Base-by-base conservation (phyloP, 2,113 vertebrate genomes). In the Chiloscyllium plagiosum region DNA sequence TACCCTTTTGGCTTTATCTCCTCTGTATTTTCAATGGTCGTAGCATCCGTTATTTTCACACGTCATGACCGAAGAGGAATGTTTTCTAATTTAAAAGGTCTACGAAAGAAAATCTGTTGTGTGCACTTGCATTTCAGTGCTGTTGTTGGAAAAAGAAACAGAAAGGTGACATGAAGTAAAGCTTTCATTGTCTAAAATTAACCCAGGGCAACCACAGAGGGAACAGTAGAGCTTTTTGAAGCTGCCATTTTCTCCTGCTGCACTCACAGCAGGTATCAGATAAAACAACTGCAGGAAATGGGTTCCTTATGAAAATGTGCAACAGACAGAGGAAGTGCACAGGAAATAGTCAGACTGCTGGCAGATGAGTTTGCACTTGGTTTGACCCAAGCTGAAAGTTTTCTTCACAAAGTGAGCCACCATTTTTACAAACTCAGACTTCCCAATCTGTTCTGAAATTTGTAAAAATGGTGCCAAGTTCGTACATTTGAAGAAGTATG, bases 281-380 rank as follows among this genome's bases (percentile, higher is more conserved):
- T 52, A 87, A 87, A 52, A 26, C 85, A 50, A 87, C 85, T 26
- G 50, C 22, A 87, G 85, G 85, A 87, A 87, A 87, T 87, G 85
- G 85, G 47, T 29, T 87, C 47, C 47, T 87, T 26, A 52, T 52
- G 24, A 83, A 83, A 37, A 19, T 87, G 47, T 52, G 85, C 85
- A 52, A 47, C 5, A 87, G 85, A 52, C 42, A 52, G 24, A 26
- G 50, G 50, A 87, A 87, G 50, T 87, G 85, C 42, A 52, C 85
- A 87, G 85, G 42, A 87, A 52, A 52, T 83, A 83, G 4, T 83
- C 47, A 52, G 85, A 12, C 42, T 52, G 47, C 50, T 87, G 47
- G 47, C 85, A 87, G 47, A 29, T 24, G 85, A 87, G 8, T 22
- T 24, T 87, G 85, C 85, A 87, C 24, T 52, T 12, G 47, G 20